phyloP scores from a whole-genome alignment of 1,140 invertebrate genomes.

The Latrodectus geometricus region DNA sequence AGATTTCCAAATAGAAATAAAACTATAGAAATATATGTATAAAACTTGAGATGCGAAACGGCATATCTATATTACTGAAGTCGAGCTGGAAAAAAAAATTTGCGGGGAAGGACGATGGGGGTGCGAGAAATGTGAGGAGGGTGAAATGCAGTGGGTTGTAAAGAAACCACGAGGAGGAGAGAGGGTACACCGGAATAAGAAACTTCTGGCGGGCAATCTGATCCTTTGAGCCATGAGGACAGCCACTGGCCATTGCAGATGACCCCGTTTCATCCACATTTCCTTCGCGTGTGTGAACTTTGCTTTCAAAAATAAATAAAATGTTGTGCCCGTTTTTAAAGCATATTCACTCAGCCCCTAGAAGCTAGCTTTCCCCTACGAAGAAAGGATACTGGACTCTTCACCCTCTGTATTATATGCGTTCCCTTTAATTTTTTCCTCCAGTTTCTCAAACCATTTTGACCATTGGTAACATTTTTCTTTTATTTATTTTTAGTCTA shows the following conservation, averaged over 20 bases:
- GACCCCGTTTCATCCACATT: constrained; percentile 56
- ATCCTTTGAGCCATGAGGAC: constrained; percentile 53
- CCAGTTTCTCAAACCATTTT: background rate
- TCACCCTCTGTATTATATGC: constrained; percentile 13
- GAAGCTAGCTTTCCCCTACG: background rate
- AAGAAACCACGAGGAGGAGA: constrained; percentile 46
- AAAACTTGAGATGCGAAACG: constrained; percentile 52
- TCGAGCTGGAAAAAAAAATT: constrained; percentile 41
- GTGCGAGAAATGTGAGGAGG: constrained; percentile 1
- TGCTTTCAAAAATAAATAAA: constrained; percentile 54
- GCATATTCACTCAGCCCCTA: constrained; percentile 29
- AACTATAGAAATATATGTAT: constrained; percentile 40
- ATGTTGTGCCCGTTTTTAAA: constrained; percentile 36
- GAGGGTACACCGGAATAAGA: constrained; percentile 20
- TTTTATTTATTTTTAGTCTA: background rate
- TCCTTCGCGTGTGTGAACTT: constrained; percentile 50
- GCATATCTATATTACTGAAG: constrained; percentile 60
- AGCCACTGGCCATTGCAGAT: constrained; percentile 52
- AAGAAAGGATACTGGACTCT: constrained; percentile 12
- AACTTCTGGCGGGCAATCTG: constrained; percentile 55
- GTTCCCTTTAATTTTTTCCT: background rate
- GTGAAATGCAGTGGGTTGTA: constrained; percentile 47
- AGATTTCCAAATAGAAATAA: constrained; percentile 23
- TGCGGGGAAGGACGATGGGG: constrained; percentile 26
- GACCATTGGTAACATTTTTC: background rate